Base-by-base conservation (phyloP, 2,113 vertebrate species). In the Tupaia chinensis region DNA sequence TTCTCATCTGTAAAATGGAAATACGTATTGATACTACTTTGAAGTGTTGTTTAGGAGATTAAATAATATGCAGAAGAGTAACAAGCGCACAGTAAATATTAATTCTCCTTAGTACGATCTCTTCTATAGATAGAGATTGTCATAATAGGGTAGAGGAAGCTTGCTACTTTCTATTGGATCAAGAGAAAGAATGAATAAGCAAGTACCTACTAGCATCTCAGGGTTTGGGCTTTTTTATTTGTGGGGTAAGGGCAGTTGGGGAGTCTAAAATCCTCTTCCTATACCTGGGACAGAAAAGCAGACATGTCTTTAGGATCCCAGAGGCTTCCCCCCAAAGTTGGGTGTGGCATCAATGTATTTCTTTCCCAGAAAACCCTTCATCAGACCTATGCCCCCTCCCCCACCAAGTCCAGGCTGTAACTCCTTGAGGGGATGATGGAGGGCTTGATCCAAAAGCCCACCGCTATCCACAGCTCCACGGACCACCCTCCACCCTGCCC, bases 1-100 rank as follows among this genome's bases (percentile, higher is more conserved):
- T 96, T 87, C 80, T 92, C 63, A 93, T 95, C 95, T 95, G 80
- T 84, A 93, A 95, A 97, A 95, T 96, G 97, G 96, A 96, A 95
- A 83, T 54, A 44, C 44, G 44, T 44, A 87, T 60, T 23, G 84
- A 87, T 29, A 22, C 60, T 63, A 80, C 82, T 92, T 87, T 68
- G 44, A 70, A 79, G 32, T 65, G 61, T 63, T 89, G 78, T 81
- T 65, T 68, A 80, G 66, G 83, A 87, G 68, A 66, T 80, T 89
- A 68, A 83, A 73, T 53, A 84, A 76, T 79, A 32, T 14, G 81
- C 32, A 25, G 4, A 53, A 53, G 22, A 83, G 29, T 87, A 76
- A 83, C 19, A 76, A 69, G 60, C n/a, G 44, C 79, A 72, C 2
- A 29, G 58, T 60, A 87, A 92, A 73, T n/a, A 83, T 7, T 44